These are phyloP conservation scores for Cremastinae sp. DNA, from an alignment of 2,888 invertebrate species.

Conservation along the genomic window DNA sequence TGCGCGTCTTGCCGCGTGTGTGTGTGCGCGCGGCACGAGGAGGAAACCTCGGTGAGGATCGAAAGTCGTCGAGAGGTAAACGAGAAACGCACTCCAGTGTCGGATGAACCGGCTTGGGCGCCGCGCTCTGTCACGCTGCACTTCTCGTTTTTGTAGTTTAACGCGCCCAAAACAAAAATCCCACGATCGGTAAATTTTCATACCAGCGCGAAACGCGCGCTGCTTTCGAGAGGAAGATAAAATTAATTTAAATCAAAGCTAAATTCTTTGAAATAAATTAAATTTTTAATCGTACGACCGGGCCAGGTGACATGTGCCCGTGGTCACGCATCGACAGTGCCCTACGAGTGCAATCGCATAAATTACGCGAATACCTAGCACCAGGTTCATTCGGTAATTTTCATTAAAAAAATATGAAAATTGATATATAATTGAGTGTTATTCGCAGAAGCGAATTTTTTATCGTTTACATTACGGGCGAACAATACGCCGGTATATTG, in stretches of 20 bases:
- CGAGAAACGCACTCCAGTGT: constrained; percentile 61
- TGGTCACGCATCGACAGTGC: constrained; percentile 54
- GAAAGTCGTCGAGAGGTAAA: constrained; percentile 57
- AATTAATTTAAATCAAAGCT: no score
- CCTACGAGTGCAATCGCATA: constrained; percentile 45
- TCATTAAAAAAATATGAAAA: no score
- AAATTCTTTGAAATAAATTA: constrained; percentile 12
- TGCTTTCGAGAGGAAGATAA: no score
- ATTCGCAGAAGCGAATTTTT: no score
- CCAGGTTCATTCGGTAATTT: constrained; percentile 58
- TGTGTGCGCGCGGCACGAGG: constrained; percentile 26
- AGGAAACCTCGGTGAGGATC: constrained; percentile 53
- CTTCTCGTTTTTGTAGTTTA: constrained; percentile 33
- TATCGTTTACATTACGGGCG: no score
- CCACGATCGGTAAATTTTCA: neutral
- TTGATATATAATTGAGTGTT: no score
- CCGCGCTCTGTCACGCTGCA: constrained; percentile 54
- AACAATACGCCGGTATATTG: no score
- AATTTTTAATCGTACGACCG: constrained; percentile 9
- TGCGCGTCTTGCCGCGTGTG: neutral
- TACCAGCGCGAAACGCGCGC: no score
- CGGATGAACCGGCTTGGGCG: constrained; percentile 63
- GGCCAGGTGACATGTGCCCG: constrained; percentile 55
- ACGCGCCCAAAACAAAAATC: constrained; percentile 46
- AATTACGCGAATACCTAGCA: constrained; percentile 39